Evolutionary conservation across 2,113 vertebrate genomes (phyloP).

Genomic region (Trichechus manatus): DNA sequence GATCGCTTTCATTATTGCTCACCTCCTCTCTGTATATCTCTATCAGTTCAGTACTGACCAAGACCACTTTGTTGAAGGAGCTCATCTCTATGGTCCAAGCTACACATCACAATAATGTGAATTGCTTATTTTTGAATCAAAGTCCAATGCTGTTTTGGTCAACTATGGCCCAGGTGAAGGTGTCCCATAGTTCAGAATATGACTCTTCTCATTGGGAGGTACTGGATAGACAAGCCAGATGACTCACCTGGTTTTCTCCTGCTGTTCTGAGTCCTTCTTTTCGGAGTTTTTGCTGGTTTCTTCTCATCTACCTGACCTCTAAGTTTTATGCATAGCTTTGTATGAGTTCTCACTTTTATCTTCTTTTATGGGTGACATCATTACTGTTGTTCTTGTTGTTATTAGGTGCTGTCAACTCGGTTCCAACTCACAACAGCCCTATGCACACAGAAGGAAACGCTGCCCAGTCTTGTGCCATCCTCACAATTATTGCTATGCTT

Average conservation of each 20-base stretch:
- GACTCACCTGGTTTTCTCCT: background rate
- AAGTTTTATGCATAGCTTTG: background rate
- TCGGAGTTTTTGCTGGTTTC: background rate
- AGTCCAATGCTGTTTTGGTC: background rate
- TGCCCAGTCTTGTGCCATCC: no score
- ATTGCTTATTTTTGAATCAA: background rate
- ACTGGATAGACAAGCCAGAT: background rate
- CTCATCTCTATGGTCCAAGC: background rate
- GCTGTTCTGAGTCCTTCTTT: background rate
- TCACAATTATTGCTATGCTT: no score
- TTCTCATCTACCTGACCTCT: background rate
- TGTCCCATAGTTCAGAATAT: background rate
- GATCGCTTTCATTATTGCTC: background rate
- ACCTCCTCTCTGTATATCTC: background rate
- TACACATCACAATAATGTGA: background rate
- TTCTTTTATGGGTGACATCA: background rate
- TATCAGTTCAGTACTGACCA: background rate
- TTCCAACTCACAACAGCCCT: no score
- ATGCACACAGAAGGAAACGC: no score
- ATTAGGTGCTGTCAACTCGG: no score
- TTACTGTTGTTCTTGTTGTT: background rate
- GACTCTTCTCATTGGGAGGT: background rate
- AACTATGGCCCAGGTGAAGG: background rate
- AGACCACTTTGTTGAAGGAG: background rate
- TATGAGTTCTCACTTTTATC: background rate